Conservation (phyloP, 2,113 vertebrate genomes). For the Taxidea taxus region DNA sequence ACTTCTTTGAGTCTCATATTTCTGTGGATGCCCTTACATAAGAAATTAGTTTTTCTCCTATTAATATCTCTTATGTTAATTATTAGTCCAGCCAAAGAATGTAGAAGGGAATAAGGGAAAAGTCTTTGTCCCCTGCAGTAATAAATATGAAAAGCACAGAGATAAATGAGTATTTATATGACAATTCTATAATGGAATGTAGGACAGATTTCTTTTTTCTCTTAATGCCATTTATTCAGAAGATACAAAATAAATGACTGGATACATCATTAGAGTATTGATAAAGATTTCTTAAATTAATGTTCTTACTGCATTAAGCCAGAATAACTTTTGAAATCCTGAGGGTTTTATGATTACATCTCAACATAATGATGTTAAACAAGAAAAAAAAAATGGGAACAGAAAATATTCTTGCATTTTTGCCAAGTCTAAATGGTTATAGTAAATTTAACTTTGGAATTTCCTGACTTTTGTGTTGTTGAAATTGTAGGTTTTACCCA, state of each 20-base stretch:
- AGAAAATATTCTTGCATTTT: conserved; percentile 27
- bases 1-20: background rate
- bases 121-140: background rate
- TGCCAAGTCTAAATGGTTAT: conserved; percentile 56
- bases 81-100: background rate
- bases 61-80: background rate
- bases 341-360: conserved; percentile 5
- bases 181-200: background rate
- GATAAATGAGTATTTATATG: background rate
- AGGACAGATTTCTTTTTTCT: conserved; percentile 26
- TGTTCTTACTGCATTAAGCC: conserved; percentile 1
- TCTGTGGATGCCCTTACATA: background rate
- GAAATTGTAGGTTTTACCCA: conserved; percentile 51
- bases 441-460: conserved; percentile 63
- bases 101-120: background rate
- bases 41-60: background rate
- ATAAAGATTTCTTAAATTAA: conserved; percentile 27
- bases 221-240: conserved; percentile 34
- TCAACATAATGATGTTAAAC: conserved; percentile 20
- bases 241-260: conserved; percentile 18
- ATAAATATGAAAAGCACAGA: background rate
- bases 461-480: conserved; percentile 54
- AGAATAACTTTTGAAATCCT: conserved; percentile 19
- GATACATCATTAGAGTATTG: background rate
- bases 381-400: conserved; percentile 54